Conservation (phyloP, 1,140 invertebrate genomes). For the Brachionus koreanus region DNA sequence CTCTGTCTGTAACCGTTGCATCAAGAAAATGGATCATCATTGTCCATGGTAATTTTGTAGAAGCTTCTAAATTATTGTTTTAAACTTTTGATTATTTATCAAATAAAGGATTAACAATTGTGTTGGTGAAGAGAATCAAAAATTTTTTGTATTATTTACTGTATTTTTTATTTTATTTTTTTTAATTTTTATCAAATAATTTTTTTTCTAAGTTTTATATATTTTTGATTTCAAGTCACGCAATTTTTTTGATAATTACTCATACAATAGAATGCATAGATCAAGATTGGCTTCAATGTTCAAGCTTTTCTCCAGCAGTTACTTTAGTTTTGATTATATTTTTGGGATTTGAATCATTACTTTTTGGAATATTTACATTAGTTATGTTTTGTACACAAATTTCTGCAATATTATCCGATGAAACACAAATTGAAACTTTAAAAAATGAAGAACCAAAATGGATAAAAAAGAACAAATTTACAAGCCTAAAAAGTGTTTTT, state of each 20-base stretch:
- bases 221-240: slow-evolving; percentile 87
- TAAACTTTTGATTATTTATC: background rate
- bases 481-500: slow-evolving; percentile 2
- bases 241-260: slow-evolving; percentile 81
- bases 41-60: slow-evolving; percentile 74
- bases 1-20: slow-evolving; percentile 70
- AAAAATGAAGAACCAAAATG: slow-evolving; percentile 15
- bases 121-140: slow-evolving; percentile 98
- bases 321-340: slow-evolving; percentile 92
- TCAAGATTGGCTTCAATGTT: slow-evolving; percentile 86
- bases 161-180: slow-evolving; percentile 64
- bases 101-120: slow-evolving; percentile 81
- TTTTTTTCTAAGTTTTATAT: slow-evolving; percentile 84
- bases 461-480: background rate
- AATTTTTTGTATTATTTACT: slow-evolving; percentile 97
- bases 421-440: slow-evolving; percentile 42
- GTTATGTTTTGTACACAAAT: slow-evolving; percentile 96
- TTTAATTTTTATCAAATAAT: background rate
- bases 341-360: slow-evolving; percentile 87
- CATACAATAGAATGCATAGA: slow-evolving; percentile 89
- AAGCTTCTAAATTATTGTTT: background rate
- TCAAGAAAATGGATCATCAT: slow-evolving; percentile 98
- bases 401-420: slow-evolving; percentile 94
- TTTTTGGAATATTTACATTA: slow-evolving; percentile 96
- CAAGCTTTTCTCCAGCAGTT: slow-evolving; percentile 83